Base-by-base conservation (phyloP, 2,797 vertebrate genomes). In the Gadopsis bispinosus region DNA sequence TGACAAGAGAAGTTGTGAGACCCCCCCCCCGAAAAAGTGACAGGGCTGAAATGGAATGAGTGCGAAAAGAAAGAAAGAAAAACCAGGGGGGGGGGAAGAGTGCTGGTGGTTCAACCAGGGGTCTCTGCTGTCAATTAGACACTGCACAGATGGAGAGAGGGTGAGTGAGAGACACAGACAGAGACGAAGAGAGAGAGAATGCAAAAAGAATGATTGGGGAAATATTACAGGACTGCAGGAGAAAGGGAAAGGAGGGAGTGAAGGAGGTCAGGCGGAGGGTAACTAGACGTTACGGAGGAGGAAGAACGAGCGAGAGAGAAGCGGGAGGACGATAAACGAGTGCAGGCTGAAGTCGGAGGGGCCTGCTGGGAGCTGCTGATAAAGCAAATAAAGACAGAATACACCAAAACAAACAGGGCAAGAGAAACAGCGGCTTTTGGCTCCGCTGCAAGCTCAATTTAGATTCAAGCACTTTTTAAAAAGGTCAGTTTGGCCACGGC, bases 81-180 rank as follows among this genome's bases (percentile, higher is more conserved):
- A 9, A 14, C 60, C 67, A n/a, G n/a, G n/a, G n/a, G n/a, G 16
- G 39, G 65, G 53, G 75, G 59, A 75, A 59, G 80, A 83, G 85
- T 29, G 81, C 68, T 51, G 83, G 73, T 90, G 87, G 91, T 93
- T 93, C 91, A 93, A 87, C 73, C 84, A 83, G 88, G 89, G 92
- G 92, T 93, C 92, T 93, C 75, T 7, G 87, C 91, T 93, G 91
- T 92, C 91, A 93, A 87, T 90, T 90, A 91, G 92, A 93, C 87
- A 88, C 88, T 91, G 33, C 77, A 19, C 91, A 93, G 90, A 86
- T 80, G 79, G 89, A 86, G 86, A 74, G 84, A 72, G 81, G 51
- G 67, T 39, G 79, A 79, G 54, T 33, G 80, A 89, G 88, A 84
- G 77, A 83, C 77, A 55, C 13, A 56, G 81, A 69, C 29, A 66